Evolutionary conservation across 2,113 vertebrate species (phyloP), one percentile per base, ranked within the genome.

Genomic region (Meriones unguiculatus): DNA sequence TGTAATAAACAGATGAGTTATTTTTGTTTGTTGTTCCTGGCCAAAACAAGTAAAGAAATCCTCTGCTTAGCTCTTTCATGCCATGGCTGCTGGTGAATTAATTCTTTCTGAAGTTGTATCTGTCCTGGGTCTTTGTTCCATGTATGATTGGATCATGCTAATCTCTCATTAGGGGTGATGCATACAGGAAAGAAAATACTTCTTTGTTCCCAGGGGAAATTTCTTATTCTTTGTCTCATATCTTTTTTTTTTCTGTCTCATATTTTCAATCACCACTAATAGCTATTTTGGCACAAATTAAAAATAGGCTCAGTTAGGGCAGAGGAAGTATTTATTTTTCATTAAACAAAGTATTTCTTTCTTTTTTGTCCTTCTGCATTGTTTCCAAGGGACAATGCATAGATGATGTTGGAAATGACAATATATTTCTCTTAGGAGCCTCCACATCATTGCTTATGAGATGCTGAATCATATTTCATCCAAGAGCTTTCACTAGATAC

Each of bases 181-280:
- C 98, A 97, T 94, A 90, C 95, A 97, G 98, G 96, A 97, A 97
- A 98, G 96, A 97, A 98, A 98, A 97, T 96, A 93, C 98, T 97
- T 98, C 97, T 98, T 98, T 98, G 98, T 98, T 98, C 98, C 97
- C 96, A 98, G 94, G 98, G 98, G 98, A 57, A 15, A 98, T 98
- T 95, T 90, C 46, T 46, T 98, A 98, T 98, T 95, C 90, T 89
- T 96, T 93, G 91, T 96, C 97, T 98, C 97, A 98, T 96, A 98
- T 95, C 98, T 99, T 99, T 46, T 46, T 46, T 98, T 98, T 95
- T 90, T 89, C 96, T 93, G 91, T 96, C 97, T 98, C 97, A 98
- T 96, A 98, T 95, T 98, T 99, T 99, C 98, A 99, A 99, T 99
- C 98, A 99, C 95, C 84, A 96, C 98, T 99, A 99, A 99, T 99